Evolutionary conservation across 1,140 invertebrate genomes (phyloP).

Genomic region (Megalonaias nervosa): DNA sequence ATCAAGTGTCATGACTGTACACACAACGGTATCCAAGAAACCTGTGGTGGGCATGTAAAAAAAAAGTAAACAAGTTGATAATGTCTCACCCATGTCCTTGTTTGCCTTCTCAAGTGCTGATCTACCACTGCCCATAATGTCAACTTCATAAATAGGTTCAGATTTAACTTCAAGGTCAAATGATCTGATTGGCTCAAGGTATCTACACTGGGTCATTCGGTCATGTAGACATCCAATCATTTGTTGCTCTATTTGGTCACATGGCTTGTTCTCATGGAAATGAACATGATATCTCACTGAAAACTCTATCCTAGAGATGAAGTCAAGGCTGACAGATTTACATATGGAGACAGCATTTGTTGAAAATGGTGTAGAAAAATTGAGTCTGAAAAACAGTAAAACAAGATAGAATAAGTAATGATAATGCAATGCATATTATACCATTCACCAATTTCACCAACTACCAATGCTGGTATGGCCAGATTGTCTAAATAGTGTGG

Average conservation of each 20-base stretch:
- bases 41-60: background rate
- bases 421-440: too few relatives aligned
- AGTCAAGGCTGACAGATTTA: slow-evolving; percentile 82
- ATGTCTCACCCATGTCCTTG: slow-evolving; percentile 80
- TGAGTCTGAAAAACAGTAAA: slow-evolving; percentile 78
- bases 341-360: slow-evolving; percentile 97
- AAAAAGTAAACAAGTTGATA: background rate
- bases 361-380: slow-evolving; percentile 94
- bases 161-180: slow-evolving; percentile 79
- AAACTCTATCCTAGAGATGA: slow-evolving; percentile 85
- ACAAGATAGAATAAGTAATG: too few relatives aligned
- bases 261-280: slow-evolving; percentile 51
- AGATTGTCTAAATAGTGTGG: too few relatives aligned
- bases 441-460: too few relatives aligned
- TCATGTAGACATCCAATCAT: slow-evolving; percentile 80
- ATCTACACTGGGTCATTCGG: slow-evolving; percentile 87
- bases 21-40: too few relatives aligned
- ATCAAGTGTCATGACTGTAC: too few relatives aligned
- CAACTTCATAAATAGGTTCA: slow-evolving; percentile 86
- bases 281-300: slow-evolving; percentile 85
- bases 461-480: too few relatives aligned
- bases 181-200: slow-evolving; percentile 78
- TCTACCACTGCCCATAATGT: slow-evolving; percentile 83
- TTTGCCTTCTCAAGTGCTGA: slow-evolving; percentile 88
- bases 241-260: slow-evolving; percentile 40